Percentiles rank a stretch among this genome's conserved stretches.
Evolutionary conservation across 2,797 vertebrate genomes (phyloP).

Genomic region (Pipistrellus pygmaeus): DNA sequence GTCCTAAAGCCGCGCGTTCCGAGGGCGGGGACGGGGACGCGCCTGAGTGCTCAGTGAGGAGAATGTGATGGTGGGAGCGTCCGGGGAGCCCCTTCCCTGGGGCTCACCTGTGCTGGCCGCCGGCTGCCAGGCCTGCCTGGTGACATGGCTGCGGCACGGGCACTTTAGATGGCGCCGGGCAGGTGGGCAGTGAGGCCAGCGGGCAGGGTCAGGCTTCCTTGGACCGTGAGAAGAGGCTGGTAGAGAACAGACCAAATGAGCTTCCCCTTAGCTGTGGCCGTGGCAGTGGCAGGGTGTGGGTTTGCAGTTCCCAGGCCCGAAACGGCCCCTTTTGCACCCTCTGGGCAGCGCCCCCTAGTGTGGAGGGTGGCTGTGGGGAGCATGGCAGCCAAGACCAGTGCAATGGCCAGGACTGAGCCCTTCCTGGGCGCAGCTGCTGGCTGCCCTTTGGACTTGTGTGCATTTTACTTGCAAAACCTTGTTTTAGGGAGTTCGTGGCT

Average conservation of each 20-base stretch:
- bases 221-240: background rate
- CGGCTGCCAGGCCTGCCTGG: background rate
- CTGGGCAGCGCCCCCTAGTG: background rate
- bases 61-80: conserved; percentile 33
- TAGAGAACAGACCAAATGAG: background rate
- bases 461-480: background rate
- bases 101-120: background rate
- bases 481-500: background rate
- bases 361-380: background rate
- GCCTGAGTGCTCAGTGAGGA: background rate
- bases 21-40: background rate
- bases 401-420: background rate
- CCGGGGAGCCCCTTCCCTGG: background rate
- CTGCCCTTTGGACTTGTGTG: background rate
- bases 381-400: background rate
- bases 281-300: background rate
- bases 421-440: background rate
- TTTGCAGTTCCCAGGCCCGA: background rate
- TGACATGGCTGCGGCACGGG: conserved; percentile 40
- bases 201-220: background rate
- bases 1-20: background rate
- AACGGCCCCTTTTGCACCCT: background rate
- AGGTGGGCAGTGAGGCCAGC: background rate
- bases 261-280: background rate
- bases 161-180: conserved; percentile 72